These are phyloP conservation scores for Lepeophtheirus nordmannii DNA, from an alignment of 2,888 invertebrate species.

Conservation along the genomic window DNA sequence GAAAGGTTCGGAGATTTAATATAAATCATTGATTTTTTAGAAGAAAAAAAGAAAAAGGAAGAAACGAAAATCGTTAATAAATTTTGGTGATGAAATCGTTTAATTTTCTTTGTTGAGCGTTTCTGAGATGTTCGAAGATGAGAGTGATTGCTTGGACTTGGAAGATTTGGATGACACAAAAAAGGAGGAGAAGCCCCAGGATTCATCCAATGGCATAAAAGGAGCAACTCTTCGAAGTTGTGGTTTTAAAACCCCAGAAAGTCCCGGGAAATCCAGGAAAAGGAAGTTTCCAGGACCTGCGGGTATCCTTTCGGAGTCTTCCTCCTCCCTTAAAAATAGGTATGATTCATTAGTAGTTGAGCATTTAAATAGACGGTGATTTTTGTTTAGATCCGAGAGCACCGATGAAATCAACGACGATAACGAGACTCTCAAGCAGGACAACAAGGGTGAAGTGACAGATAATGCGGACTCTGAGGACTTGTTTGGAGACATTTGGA, in stretches of 20 bases:
- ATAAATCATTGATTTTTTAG: no score
- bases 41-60: no score
- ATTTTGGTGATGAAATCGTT: not conserved
- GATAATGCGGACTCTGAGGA: not conserved
- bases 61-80: no score
- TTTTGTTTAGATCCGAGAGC: not conserved
- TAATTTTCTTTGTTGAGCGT: no score
- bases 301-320: not conserved
- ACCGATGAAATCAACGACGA: no score
- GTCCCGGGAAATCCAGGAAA: not conserved
- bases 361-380: not conserved
- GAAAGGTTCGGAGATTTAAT: no score
- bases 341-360: not conserved
- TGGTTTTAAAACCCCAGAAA: not conserved
- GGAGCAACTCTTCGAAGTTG: not conserved
- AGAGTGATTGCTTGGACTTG: not conserved
- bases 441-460: not conserved
- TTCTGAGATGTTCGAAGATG: not conserved
- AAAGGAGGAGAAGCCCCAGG: not conserved
- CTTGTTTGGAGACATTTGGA: not conserved
- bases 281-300: constrained; percentile 15
- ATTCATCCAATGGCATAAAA: not conserved
- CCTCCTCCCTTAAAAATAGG: no score
- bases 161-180: not conserved
- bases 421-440: no score